Evolutionary conservation across 2,797 vertebrate species (phyloP).

Genomic region (Molothrus ater): DNA sequence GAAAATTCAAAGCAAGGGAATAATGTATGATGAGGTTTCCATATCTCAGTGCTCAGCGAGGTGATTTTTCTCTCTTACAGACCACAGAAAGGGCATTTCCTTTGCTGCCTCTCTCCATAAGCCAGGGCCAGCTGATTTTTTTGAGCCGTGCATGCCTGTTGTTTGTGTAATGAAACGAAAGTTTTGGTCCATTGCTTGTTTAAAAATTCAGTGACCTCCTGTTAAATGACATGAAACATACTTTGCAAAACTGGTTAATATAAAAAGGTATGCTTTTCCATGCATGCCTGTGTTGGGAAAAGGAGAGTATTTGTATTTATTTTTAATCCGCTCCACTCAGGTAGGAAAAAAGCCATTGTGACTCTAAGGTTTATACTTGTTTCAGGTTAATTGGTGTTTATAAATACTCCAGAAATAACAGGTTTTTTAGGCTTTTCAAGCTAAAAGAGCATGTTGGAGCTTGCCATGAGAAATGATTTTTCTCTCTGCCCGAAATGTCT

Average conservation of each 20-base stretch:
- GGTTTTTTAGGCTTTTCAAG: constrained; percentile 11
- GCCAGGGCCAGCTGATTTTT: neutral
- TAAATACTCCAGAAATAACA: constrained; percentile 54
- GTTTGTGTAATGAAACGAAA: constrained; percentile 60
- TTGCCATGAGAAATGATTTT: constrained; percentile 36
- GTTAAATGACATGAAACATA: constrained; percentile 48
- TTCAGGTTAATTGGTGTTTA: constrained; percentile 52
- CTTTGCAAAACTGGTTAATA: constrained; percentile 40
- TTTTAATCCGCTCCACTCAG: neutral
- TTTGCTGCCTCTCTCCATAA: neutral
- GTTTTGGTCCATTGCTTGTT: constrained; percentile 57
- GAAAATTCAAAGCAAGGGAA: neutral
- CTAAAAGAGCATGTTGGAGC: constrained; percentile 31
- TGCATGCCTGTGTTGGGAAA: neutral
- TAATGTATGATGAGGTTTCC: neutral
- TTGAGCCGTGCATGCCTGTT: neutral
- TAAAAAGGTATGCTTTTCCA: constrained; percentile 36
- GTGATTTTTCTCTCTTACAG: neutral
- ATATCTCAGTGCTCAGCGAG: neutral
- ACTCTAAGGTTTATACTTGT: neutral
- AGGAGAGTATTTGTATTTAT: neutral
- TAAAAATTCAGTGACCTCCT: constrained; percentile 64
- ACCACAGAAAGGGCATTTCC: neutral
- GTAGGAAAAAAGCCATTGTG: neutral
- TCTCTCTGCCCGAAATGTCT: constrained; percentile 42